Evolutionary conservation across 2,797 vertebrate species (phyloP).

Genomic region (Melanotaenia parkinsoni): DNA sequence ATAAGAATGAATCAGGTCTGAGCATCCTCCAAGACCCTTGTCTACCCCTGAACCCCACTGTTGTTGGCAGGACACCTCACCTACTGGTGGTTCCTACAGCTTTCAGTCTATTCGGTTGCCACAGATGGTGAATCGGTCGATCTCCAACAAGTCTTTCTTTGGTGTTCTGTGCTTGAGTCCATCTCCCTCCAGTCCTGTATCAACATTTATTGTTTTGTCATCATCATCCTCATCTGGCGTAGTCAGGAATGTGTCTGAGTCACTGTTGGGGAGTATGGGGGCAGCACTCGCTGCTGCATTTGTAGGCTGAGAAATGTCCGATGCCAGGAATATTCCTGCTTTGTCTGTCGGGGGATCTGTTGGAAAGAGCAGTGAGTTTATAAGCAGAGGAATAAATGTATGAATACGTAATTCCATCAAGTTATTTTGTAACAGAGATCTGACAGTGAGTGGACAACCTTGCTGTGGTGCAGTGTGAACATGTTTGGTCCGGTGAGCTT

Average conservation of each 20-base stretch:
- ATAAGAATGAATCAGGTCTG: constrained; percentile 53
- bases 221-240: constrained; percentile 96
- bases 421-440: neutral
- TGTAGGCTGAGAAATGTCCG: constrained; percentile 83
- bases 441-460: constrained; percentile 56
- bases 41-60: constrained; percentile 66
- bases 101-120: constrained; percentile 97
- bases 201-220: constrained; percentile 68
- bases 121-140: constrained; percentile 99
- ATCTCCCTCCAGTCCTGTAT: constrained; percentile 86
- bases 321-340: constrained; percentile 81
- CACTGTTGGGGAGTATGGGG: constrained; percentile 88
- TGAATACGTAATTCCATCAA: neutral
- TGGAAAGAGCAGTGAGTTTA: constrained; percentile 44
- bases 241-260: constrained; percentile 93
- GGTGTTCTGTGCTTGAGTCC: constrained; percentile 88
- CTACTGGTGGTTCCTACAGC: constrained; percentile 21
- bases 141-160: constrained; percentile 96
- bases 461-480: constrained; percentile 50
- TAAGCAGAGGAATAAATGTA: neutral
- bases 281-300: constrained; percentile 79
- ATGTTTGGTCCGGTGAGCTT: constrained; percentile 75
- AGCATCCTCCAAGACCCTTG: constrained; percentile 57
- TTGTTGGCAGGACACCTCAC: constrained; percentile 31
- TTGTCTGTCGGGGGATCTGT: constrained; percentile 74